Evolutionary conservation across 2,888 invertebrate species (phyloP).

Genomic region (Trichacis sp.): DNA sequence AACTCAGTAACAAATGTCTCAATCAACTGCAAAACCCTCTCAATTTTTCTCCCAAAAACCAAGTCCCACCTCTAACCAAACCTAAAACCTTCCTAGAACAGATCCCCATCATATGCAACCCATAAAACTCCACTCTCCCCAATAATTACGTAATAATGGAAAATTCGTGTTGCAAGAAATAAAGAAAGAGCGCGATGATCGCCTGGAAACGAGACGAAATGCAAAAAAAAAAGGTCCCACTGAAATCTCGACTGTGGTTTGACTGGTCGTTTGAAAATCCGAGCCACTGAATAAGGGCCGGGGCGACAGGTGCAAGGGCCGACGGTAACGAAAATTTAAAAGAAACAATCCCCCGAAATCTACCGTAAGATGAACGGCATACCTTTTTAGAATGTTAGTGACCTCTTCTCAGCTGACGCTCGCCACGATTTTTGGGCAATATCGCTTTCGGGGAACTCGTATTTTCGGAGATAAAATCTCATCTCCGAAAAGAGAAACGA

Average conservation of each 20-base stretch:
- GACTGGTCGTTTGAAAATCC: slow-evolving; percentile 38
- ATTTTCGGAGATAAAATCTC: neutral
- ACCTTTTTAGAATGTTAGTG: slow-evolving; percentile 18
- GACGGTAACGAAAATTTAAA: slow-evolving; percentile 34
- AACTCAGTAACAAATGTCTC: too few relatives aligned
- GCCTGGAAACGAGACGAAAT: slow-evolving; percentile 13
- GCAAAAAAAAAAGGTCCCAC: slow-evolving; percentile 16
- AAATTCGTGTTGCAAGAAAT: too few relatives aligned
- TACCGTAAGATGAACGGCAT: slow-evolving; percentile 34
- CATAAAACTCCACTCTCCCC: too few relatives aligned
- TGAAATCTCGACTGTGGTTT: slow-evolving; percentile 39
- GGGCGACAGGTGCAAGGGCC: slow-evolving; percentile 35
- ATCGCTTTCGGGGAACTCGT: neutral
- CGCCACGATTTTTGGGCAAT: neutral
- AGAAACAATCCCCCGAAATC: slow-evolving; percentile 34
- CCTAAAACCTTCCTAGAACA: too few relatives aligned
- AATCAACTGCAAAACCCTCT: too few relatives aligned
- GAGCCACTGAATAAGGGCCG: slow-evolving; percentile 16
- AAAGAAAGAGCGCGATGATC: slow-evolving; percentile 12
- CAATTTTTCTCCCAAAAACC: too few relatives aligned
- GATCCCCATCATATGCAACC: too few relatives aligned
- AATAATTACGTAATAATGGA: too few relatives aligned
- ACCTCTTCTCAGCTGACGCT: slow-evolving; percentile 17
- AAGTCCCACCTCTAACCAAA: too few relatives aligned
- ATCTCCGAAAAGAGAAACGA: neutral